Conservation (phyloP, 2,888 invertebrate species). For the Tillus elongatus region DNA sequence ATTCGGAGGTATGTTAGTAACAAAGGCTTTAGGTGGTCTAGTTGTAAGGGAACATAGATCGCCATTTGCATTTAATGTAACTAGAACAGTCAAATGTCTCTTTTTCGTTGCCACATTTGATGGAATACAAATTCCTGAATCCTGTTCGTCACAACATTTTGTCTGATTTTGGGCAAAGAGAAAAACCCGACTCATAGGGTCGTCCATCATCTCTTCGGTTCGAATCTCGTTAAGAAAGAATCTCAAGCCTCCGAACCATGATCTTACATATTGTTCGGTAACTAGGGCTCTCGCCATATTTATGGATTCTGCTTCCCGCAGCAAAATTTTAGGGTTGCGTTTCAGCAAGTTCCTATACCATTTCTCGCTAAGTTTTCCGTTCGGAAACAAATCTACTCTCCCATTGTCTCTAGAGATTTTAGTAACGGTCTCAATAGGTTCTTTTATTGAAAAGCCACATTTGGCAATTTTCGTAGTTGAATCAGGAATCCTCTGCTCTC, state of each 20-base stretch:
- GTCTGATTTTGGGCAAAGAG: slow-evolving; percentile 25
- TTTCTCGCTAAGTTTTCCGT: slow-evolving; percentile 17
- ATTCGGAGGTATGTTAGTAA: slow-evolving; percentile 17
- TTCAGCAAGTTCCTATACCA: slow-evolving; percentile 28
- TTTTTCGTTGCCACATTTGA: slow-evolving; percentile 1
- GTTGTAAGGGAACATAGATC: slow-evolving; percentile 11
- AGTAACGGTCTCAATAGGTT: not conserved
- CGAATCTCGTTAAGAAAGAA: slow-evolving; percentile 21
- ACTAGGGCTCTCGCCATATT: slow-evolving; percentile 26
- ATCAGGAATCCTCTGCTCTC: slow-evolving; percentile 24
- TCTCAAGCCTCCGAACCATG: slow-evolving; percentile 29
- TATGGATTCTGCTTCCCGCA: slow-evolving; percentile 24
- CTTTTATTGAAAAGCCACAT: not conserved
- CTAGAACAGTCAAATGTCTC: not conserved
- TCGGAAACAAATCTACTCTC: slow-evolving; percentile 14
- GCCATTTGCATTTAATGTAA: not conserved
- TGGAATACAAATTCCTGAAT: slow-evolving; percentile 15
- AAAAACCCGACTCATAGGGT: slow-evolving; percentile 29
- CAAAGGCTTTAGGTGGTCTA: slow-evolving; percentile 19
- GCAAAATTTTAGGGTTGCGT: too few species aligned
- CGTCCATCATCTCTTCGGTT: slow-evolving; percentile 23
- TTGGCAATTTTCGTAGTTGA: slow-evolving; percentile 19
- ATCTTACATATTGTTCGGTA: slow-evolving; percentile 26
- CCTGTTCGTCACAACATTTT: slow-evolving; percentile 8
- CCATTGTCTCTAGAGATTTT: not conserved